Conservation (phyloP, 2,888 invertebrate species). For the Gnatocerus cornutus region DNA sequence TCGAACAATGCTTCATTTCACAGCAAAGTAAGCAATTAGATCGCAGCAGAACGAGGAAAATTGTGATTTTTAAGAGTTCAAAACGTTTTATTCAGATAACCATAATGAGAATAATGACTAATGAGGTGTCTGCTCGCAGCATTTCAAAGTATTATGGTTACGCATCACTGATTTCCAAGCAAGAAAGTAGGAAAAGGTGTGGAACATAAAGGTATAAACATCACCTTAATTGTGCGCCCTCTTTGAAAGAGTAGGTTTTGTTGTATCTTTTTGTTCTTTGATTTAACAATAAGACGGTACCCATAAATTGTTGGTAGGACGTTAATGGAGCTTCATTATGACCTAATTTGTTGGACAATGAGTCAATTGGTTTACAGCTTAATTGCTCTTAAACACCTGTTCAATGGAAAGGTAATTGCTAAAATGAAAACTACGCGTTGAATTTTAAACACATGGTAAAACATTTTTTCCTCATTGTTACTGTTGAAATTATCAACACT, state of each 20-base stretch:
- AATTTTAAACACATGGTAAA: no score
- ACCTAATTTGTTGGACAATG: constrained; percentile 10
- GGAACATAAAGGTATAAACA: constrained; percentile 12
- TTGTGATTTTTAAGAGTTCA: no score
- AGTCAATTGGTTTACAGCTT: constrained; percentile 3
- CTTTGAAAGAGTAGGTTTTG: constrained; percentile 32
- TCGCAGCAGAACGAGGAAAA: no score
- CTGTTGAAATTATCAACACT: no score
- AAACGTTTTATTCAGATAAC: background rate
- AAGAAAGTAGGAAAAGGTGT: constrained; percentile 29
- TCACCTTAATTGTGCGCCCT: background rate
- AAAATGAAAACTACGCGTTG: no score
- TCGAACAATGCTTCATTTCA: no score
- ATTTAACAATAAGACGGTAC: no score
- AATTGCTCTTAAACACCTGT: background rate
- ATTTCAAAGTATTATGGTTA: constrained; percentile 4
- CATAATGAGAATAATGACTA: background rate
- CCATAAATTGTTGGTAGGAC: constrained; percentile 19
- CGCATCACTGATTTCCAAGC: constrained; percentile 7
- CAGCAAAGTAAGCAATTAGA: no score
- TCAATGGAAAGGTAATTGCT: no score
- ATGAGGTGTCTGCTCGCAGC: background rate
- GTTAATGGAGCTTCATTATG: constrained; percentile 18
- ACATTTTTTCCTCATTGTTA: no score
- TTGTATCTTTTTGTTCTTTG: constrained; percentile 20